These are phyloP conservation scores for Chaetura pelagica DNA, from an alignment of 2,113 vertebrate genomes.

Conservation along the genomic window DNA sequence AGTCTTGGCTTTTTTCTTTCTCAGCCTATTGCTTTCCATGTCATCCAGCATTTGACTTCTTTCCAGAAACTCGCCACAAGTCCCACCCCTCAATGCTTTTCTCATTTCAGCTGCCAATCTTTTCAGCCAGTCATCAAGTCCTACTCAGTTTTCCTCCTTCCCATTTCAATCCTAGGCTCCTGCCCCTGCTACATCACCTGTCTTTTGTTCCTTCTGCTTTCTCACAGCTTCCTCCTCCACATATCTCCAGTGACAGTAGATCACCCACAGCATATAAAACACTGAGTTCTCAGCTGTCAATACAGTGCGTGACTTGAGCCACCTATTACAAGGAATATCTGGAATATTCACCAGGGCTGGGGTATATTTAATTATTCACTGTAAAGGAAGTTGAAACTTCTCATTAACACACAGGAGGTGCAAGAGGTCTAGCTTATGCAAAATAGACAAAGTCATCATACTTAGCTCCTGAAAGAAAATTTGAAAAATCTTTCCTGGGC, in stretches of 20 bases:
- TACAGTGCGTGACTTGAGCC: not conserved
- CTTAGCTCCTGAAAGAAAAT: not conserved
- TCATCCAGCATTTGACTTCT: not conserved
- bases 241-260: not conserved
- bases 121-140: not conserved
- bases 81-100: not conserved
- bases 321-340: not conserved
- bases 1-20: not conserved
- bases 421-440: not conserved
- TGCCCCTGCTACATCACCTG: not conserved
- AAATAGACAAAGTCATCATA: not conserved
- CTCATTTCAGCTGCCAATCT: not conserved
- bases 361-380: not conserved
- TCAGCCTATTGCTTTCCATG: not conserved
- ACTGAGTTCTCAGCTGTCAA: not conserved
- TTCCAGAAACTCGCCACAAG: not conserved
- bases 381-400: not conserved
- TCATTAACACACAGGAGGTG: not conserved
- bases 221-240: not conserved
- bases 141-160: slow-evolving; percentile 7
- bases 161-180: not conserved
- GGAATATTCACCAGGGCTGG: not conserved
- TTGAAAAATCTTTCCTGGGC: not conserved
- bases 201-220: slow-evolving; percentile 22
- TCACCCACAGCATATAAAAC: not conserved